Percentiles rank a stretch among this genome's conserved stretches.
Conservation (phyloP, 2,113 vertebrate genomes). For the Nerophis lumbriciformis region DNA sequence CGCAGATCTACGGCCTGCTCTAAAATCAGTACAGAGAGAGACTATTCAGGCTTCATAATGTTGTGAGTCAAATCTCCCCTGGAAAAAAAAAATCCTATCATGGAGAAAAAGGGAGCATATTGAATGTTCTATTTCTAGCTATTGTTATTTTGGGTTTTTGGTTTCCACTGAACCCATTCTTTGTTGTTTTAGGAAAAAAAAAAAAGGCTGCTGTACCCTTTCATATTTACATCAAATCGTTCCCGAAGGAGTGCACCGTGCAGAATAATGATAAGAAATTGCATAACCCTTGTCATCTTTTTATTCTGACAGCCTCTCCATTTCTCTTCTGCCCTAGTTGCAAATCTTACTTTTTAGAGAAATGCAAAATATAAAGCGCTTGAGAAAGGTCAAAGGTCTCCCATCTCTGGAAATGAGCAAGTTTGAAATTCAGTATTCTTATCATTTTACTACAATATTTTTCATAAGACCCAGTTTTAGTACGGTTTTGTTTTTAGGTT, state of each 20-base stretch:
- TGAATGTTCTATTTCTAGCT: constrained; percentile 34
- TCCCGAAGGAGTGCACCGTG: constrained; percentile 28
- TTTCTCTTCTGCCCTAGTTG: constrained; percentile 15
- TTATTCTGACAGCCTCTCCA: constrained; percentile 31
- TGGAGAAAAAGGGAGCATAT: constrained; percentile 12
- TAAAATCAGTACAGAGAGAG: constrained; percentile 15
- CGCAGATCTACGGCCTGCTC: constrained; percentile 9
- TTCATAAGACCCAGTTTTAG: too few species aligned
- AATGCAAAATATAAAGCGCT: background rate
- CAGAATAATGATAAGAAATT: constrained; percentile 39
- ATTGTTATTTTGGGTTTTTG: constrained; percentile 29
- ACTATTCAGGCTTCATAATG: constrained; percentile 4
- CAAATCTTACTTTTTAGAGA: background rate
- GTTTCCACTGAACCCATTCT: constrained; percentile 17
- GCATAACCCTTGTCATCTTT: constrained; percentile 37
- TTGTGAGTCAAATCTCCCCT: background rate
- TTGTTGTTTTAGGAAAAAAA: constrained; percentile 25
- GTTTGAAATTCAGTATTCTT: background rate
- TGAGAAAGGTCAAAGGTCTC: background rate
- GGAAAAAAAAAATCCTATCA: constrained; percentile 1
- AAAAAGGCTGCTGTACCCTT: constrained; percentile 18
- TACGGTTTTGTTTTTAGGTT: too few species aligned
- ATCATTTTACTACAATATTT: too few species aligned
- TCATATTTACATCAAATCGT: constrained; percentile 43
- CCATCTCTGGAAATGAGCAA: background rate